These are phyloP conservation scores for Aphelenchoides fujianensis DNA, from an alignment of 1,140 invertebrate species.

Conservation along the genomic window DNA sequence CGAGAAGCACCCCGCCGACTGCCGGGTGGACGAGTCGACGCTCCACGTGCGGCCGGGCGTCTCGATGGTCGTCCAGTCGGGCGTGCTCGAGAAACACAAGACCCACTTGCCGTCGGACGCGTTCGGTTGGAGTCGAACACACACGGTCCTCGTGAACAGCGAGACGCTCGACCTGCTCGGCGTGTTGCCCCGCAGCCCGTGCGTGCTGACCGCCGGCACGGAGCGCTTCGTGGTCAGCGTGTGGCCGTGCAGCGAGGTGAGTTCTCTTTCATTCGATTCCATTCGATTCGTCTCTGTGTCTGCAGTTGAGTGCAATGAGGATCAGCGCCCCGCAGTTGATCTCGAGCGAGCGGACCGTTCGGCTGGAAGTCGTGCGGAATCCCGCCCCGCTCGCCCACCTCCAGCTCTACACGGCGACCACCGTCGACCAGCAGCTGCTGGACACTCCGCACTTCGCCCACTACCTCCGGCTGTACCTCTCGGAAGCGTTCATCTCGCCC, in stretches of 20 bases:
- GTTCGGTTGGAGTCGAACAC: conserved; percentile 29
- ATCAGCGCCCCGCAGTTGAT: not conserved
- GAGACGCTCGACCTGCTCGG: conserved; percentile 32
- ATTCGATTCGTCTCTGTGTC: conserved; percentile 1
- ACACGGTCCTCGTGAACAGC: conserved; percentile 30
- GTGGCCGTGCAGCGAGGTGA: conserved; percentile 38
- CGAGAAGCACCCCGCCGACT: conserved; percentile 14
- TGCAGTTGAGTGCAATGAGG: conserved; percentile 24
- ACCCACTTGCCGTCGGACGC: conserved; percentile 24
- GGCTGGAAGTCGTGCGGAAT: conserved; percentile 23
- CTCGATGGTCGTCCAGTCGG: not conserved
- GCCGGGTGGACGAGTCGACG: conserved; percentile 3
- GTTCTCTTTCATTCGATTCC: conserved; percentile 1
- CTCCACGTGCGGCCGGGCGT: conserved; percentile 3
- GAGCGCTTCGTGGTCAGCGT: conserved; percentile 9
- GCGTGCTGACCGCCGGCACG: conserved; percentile 11
- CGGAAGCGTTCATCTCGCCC: conserved; percentile 13
- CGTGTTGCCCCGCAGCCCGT: conserved; percentile 25
- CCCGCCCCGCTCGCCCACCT: not conserved
- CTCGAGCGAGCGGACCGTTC: conserved; percentile 13
- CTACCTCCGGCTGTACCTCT: conserved; percentile 19
- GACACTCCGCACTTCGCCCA: conserved; percentile 17
- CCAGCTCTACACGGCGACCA: not conserved
- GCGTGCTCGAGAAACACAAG: conserved; percentile 9
- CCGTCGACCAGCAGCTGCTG: conserved; percentile 6